These are phyloP conservation scores for Holacanthus passer DNA, from an alignment of 2,113 vertebrate genomes.

Conservation along the genomic window DNA sequence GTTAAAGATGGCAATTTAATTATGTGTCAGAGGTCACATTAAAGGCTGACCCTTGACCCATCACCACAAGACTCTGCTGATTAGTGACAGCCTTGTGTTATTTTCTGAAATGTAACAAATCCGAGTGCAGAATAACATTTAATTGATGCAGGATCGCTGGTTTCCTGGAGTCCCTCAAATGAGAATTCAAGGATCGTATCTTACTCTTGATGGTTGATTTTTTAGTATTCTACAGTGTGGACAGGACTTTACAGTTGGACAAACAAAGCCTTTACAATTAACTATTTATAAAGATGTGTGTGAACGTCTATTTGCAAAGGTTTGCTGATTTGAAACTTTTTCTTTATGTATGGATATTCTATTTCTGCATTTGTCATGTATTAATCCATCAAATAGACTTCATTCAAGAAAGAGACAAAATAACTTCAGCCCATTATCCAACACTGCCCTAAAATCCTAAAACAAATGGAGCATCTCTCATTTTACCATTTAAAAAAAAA, in stretches of 20 bases:
- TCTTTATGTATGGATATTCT: background rate
- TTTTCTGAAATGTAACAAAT: constrained; percentile 53
- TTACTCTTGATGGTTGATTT: background rate
- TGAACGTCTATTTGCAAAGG: background rate
- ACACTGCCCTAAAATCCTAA: background rate
- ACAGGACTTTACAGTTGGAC: background rate
- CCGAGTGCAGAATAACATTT: background rate
- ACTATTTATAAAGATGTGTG: background rate
- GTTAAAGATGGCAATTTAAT: constrained; percentile 87
- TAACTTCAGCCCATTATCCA: background rate
- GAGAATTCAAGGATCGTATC: background rate
- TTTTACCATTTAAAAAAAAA: background rate
- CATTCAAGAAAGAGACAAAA: background rate
- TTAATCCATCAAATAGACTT: background rate
- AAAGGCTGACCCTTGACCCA: constrained; percentile 76
- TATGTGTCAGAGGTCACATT: constrained; percentile 85
- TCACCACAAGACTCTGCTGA: constrained; percentile 55
- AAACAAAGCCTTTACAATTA: background rate
- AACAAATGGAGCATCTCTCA: background rate
- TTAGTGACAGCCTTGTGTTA: constrained; percentile 63
- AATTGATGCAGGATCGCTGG: constrained; percentile 5
- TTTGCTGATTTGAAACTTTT: background rate
- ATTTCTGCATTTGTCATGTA: background rate
- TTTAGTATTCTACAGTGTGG: background rate
- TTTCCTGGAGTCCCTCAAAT: background rate